Percentiles rank a stretch among this genome's conserved stretches.
These are phyloP conservation scores for Alitta virens DNA, from an alignment of 2,888 invertebrate species.

Conservation along the genomic window DNA sequence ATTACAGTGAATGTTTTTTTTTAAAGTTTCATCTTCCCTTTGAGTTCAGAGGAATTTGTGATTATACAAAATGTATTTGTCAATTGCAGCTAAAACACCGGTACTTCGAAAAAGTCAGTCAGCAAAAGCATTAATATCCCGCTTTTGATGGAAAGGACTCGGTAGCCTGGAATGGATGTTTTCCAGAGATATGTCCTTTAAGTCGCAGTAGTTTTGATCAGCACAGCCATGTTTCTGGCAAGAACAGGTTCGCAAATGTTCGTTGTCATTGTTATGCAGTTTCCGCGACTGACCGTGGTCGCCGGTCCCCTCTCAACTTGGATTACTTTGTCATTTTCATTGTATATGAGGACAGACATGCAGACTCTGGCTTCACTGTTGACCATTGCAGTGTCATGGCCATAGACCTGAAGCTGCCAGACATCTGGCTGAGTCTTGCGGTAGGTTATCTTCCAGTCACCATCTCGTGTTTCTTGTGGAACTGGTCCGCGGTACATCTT, in stretches of 20 bases:
- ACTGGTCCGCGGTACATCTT: slow-evolving; percentile 53
- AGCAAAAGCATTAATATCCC: too few species aligned
- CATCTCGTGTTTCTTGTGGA: slow-evolving; percentile 44
- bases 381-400: slow-evolving; percentile 51
- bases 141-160: neutral
- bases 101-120: too few species aligned
- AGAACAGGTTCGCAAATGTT: slow-evolving; percentile 37
- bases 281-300: slow-evolving; percentile 42
- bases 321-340: slow-evolving; percentile 50
- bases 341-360: slow-evolving; percentile 45
- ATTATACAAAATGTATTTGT: too few species aligned
- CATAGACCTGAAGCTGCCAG: slow-evolving; percentile 53
- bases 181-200: slow-evolving; percentile 5
- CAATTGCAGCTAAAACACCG: too few species aligned
- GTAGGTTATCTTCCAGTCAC: slow-evolving; percentile 57
- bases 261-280: slow-evolving; percentile 40
- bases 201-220: slow-evolving; percentile 49
- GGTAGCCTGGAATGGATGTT: neutral
- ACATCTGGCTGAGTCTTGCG: slow-evolving; percentile 42
- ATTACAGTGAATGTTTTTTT: too few species aligned
- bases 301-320: slow-evolving; percentile 48
- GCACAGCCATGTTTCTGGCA: slow-evolving; percentile 47
- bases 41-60: too few species aligned
- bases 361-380: slow-evolving; percentile 51
- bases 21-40: too few species aligned